Percentiles rank a stretch among this genome's conserved stretches.
Conservation (phyloP, 2,797 vertebrate genomes). For the Hippopotamyrus pictus region DNA sequence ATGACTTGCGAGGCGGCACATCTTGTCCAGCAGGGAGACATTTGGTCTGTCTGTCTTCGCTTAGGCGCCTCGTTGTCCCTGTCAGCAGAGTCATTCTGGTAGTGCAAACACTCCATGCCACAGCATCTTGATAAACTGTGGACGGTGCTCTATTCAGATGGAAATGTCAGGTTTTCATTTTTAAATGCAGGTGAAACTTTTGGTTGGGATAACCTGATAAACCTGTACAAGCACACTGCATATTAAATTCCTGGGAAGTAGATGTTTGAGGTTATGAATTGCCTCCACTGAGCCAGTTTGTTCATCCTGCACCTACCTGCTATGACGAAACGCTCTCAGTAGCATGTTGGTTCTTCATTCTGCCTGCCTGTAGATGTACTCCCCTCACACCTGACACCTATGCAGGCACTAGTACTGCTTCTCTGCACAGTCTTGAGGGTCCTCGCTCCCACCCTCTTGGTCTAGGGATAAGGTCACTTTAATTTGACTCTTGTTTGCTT, state of each 20-base stretch:
- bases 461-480: neutral
- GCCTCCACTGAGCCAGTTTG: neutral
- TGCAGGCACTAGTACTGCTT: neutral
- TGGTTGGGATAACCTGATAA: slow-evolving; percentile 6
- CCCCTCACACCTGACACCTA: neutral
- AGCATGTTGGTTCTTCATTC: neutral
- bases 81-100: neutral
- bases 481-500: neutral
- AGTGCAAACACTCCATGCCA: neutral
- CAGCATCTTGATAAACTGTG: neutral
- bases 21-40: neutral
- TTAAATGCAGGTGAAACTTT: neutral
- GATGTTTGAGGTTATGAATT: neutral
- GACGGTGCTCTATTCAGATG: neutral
- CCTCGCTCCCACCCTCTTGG: neutral
- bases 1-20: neutral
- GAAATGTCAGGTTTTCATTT: slow-evolving; percentile 4
- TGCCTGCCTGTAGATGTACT: neutral
- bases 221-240: neutral
- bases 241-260: neutral
- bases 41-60: neutral
- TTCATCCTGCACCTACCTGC: neutral
- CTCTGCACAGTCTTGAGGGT: neutral
- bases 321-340: neutral
- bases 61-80: neutral